These are phyloP conservation scores for Anoplolepis gracilipes DNA, from an alignment of 1,140 invertebrate genomes.

Conservation along the genomic window DNA sequence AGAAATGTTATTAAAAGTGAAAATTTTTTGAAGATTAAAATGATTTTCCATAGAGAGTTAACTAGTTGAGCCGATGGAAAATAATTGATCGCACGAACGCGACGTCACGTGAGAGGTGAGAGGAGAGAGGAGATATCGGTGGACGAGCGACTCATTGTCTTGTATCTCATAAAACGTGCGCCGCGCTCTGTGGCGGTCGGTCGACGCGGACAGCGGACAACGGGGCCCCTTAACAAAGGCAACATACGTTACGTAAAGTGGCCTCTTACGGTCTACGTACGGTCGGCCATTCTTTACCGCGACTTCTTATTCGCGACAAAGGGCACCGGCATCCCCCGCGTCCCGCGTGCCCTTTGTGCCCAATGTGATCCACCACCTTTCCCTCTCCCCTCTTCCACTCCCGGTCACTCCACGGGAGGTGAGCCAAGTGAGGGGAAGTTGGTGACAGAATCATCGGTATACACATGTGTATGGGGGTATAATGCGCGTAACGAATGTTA, in stretches of 20 bases:
- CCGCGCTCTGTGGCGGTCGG: conserved; percentile 4
- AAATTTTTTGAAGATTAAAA: too few relatives aligned
- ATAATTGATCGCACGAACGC: conserved; percentile 9
- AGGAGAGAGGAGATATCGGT: background rate
- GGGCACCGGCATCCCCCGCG: background rate
- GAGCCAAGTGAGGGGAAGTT: too few relatives aligned
- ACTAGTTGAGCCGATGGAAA: background rate
- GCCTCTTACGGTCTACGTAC: conserved; percentile 56
- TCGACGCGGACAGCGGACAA: conserved; percentile 47
- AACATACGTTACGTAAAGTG: conserved; percentile 78
- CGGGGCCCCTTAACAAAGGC: conserved; percentile 75
- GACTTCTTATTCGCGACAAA: conserved; percentile 62
- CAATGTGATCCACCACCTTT: background rate
- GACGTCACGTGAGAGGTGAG: background rate
- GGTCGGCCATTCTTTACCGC: conserved; percentile 73
- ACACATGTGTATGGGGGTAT: conserved; percentile 63
- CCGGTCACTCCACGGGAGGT: too few relatives aligned
- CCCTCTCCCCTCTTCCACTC: too few relatives aligned
- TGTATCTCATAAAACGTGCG: conserved; percentile 19
- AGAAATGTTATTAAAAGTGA: too few relatives aligned
- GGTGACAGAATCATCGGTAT: conserved; percentile 6
- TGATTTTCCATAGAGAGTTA: background rate
- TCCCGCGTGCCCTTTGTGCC: too few relatives aligned
- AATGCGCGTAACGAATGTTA: conserved; percentile 80
- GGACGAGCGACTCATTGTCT: conserved; percentile 21